phyloP scores from a whole-genome alignment of 2,797 vertebrate species.

The Peromyscus nudipes region DNA sequence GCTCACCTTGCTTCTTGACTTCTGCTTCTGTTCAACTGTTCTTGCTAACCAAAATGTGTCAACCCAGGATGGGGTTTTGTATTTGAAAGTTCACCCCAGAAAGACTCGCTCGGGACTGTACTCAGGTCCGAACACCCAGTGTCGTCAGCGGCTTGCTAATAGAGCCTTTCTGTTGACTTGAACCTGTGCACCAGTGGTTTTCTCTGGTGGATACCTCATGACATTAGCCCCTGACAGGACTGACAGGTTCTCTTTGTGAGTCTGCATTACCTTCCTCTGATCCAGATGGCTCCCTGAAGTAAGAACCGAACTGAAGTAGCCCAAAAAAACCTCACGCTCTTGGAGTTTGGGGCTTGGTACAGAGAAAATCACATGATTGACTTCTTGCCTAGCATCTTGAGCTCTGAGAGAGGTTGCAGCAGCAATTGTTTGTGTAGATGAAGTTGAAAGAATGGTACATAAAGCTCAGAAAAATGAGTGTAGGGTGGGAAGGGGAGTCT shows the following conservation, averaged over 20 bases:
- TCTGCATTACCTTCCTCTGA: neutral
- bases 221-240: neutral
- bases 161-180: neutral
- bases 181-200: neutral
- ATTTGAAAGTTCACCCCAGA: neutral
- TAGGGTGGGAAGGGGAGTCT: neutral
- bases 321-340: neutral
- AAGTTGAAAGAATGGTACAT: neutral
- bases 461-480: neutral
- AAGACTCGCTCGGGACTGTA: neutral
- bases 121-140: neutral
- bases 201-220: neutral
- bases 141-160: neutral
- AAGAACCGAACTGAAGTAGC: neutral
- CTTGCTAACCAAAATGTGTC: neutral
- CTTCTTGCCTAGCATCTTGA: neutral
- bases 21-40: neutral
- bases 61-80: neutral
- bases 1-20: neutral
- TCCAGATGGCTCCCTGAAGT: neutral
- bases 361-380: neutral
- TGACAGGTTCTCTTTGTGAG: neutral
- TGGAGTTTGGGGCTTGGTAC: neutral
- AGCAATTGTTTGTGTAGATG: neutral
- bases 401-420: neutral